Percentiles rank a stretch among this genome's conserved stretches.
phyloP scores from a whole-genome alignment of 2,888 invertebrate species.

The Hirtodrosophila histrioides region DNA sequence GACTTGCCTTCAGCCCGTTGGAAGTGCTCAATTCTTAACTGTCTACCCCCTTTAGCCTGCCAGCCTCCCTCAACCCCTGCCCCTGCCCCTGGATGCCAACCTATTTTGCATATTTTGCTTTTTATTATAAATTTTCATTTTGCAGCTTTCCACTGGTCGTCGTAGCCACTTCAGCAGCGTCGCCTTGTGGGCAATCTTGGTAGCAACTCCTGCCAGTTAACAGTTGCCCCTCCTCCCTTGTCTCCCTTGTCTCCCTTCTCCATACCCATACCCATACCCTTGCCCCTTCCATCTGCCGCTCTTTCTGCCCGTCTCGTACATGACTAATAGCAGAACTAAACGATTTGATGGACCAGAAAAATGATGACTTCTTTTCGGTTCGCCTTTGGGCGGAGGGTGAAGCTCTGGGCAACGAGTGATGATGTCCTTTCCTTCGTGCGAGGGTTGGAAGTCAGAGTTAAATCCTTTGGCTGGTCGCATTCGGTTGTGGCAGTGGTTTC shows the following conservation, averaged over 20 bases:
- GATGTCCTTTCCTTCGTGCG: conserved; percentile 25
- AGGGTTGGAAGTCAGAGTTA: conserved; percentile 61
- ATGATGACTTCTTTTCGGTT: conserved; percentile 81
- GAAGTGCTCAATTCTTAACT: conserved; percentile 11
- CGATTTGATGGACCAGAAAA: conserved; percentile 84
- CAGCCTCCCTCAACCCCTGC: background rate
- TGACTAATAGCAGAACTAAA: conserved; percentile 83
- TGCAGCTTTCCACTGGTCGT: conserved; percentile 49
- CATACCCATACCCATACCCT: background rate
- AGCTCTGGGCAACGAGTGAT: conserved; percentile 1
- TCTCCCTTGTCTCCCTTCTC: background rate
- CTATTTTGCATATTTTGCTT: conserved; percentile 77
- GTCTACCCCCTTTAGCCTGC: background rate
- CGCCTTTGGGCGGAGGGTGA: conserved; percentile 1
- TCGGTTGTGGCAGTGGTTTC: conserved; percentile 12
- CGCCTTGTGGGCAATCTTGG: conserved; percentile 56
- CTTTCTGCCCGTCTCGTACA: conserved; percentile 49
- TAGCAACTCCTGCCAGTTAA: background rate
- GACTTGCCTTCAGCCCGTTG: conserved; percentile 12
- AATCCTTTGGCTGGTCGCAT: conserved; percentile 47
- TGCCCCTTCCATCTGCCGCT: conserved; percentile 25
- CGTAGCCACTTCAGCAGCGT: conserved; percentile 62
- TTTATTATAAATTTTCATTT: conserved; percentile 79
- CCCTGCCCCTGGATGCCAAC: conserved; percentile 37
- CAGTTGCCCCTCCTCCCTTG: background rate